Evolutionary conservation across 2,888 invertebrate species (phyloP).

Genomic region (Herminia tarsipennalis): DNA sequence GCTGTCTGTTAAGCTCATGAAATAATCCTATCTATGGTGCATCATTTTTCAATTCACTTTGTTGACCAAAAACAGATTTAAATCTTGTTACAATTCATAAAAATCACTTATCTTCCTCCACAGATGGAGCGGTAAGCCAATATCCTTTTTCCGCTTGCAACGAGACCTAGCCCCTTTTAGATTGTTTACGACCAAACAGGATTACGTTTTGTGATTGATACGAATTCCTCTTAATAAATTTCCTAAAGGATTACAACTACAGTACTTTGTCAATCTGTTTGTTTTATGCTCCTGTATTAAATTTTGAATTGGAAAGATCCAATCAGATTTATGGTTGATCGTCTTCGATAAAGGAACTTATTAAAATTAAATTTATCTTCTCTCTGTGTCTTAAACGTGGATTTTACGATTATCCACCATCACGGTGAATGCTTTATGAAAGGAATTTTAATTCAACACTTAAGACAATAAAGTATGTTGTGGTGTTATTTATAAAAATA

Average conservation of each 20-base stretch:
- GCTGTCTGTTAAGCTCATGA: too few species aligned
- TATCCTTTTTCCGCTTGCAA: conserved; percentile 16
- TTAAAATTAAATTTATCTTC: conserved; percentile 64
- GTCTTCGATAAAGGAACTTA: conserved; percentile 60
- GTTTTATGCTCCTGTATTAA: conserved; percentile 67
- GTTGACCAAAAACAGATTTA: too few species aligned
- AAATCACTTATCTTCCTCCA: background rate
- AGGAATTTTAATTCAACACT: conserved; percentile 38
- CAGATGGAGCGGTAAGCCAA: conserved; percentile 2
- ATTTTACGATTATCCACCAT: conserved; percentile 49
- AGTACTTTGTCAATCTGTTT: conserved; percentile 63
- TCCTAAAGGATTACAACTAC: conserved; percentile 57
- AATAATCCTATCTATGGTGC: too few species aligned
- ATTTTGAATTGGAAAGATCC: conserved; percentile 56
- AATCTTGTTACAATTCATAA: background rate
- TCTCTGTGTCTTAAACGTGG: conserved; percentile 49
- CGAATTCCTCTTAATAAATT: conserved; percentile 72
- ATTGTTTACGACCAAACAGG: conserved; percentile 78
- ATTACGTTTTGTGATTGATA: conserved; percentile 82
- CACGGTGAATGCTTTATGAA: conserved; percentile 26
- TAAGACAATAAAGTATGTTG: conserved; percentile 39
- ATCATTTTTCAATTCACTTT: too few species aligned
- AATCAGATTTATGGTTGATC: conserved; percentile 62
- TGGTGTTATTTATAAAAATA: conserved; percentile 61
- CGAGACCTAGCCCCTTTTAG: conserved; percentile 37